phyloP scores from a whole-genome alignment of 1,140 invertebrate genomes.

The Pinna nobilis region DNA sequence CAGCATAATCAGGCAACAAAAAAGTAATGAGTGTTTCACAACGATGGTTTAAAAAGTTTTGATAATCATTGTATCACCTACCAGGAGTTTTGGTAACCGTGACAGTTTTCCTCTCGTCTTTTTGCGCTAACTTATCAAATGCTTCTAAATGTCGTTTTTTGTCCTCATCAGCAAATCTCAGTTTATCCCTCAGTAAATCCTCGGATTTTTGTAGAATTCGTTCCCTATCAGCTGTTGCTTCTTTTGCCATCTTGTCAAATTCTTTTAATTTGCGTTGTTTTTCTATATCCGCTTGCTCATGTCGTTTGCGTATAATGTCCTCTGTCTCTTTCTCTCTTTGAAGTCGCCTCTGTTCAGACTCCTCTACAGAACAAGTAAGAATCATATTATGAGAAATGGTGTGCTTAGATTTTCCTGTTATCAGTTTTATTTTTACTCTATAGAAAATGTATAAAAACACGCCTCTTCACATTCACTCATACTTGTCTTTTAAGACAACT shows the following conservation, averaged over 20 bases:
- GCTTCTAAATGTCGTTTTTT: slow-evolving; percentile 32
- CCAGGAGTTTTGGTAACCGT: slow-evolving; percentile 19
- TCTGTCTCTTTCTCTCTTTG: slow-evolving; percentile 56
- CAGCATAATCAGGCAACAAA: no score
- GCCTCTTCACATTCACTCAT: no score
- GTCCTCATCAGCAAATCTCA: slow-evolving; percentile 31
- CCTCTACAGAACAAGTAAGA: slow-evolving; percentile 46
- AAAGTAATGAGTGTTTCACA: no score
- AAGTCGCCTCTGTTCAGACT: slow-evolving; percentile 53
- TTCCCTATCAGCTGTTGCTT: slow-evolving; percentile 20
- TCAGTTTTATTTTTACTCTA: no score
- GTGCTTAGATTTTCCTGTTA: no score
- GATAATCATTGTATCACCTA: no score
- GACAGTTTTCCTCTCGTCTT: slow-evolving; percentile 18
- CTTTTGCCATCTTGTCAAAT: slow-evolving; percentile 41
- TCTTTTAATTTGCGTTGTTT: slow-evolving; percentile 41
- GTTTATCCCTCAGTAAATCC: slow-evolving; percentile 32
- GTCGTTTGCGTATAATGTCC: slow-evolving; percentile 55
- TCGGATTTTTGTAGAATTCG: slow-evolving; percentile 20
- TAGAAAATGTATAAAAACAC: no score
- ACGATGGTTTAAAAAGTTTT: no score
- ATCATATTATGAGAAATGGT: no score
- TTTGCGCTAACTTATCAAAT: slow-evolving; percentile 65
- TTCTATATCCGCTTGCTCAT: slow-evolving; percentile 43
- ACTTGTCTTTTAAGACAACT: no score